phyloP scores from a whole-genome alignment of 2,113 vertebrate species.

The Gorsachius goisagi region DNA sequence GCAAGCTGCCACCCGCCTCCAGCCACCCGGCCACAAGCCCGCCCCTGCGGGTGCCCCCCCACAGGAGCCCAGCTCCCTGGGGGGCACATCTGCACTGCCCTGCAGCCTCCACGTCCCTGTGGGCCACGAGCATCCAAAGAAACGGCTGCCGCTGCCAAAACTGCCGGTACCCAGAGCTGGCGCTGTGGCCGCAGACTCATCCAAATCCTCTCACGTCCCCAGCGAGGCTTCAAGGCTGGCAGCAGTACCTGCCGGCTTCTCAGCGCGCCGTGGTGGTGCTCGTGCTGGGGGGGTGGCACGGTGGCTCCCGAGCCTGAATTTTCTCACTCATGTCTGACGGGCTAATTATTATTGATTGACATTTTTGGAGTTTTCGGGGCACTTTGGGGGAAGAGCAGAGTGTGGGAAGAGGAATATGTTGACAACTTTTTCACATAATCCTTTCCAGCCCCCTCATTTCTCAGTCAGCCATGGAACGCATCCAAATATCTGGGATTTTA shows the following conservation, averaged over 20 bases:
- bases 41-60: rapidly evolving
- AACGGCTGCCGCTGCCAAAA: background rate
- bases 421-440: conserved; percentile 63
- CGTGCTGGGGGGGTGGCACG: rapidly evolving
- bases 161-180: conserved; percentile 12
- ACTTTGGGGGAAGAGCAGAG: conserved; percentile 5
- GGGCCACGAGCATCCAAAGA: rapidly evolving
- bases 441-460: conserved; percentile 57
- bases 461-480: conserved; percentile 12
- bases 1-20: background rate
- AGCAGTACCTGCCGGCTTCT: background rate
- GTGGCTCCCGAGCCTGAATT: background rate
- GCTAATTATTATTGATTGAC: conserved; percentile 57
- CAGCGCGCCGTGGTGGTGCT: rapidly evolving
- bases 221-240: background rate
- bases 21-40: rapidly evolving
- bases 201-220: conserved; percentile 28
- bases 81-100: rapidly evolving
- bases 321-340: background rate
- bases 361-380: conserved; percentile 20
- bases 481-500: conserved; percentile 58
- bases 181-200: rapidly evolving
- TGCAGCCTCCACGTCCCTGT: background rate
- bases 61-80: rapidly evolving
- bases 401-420: conserved; percentile 67